Evolutionary conservation across 2,797 vertebrate species (phyloP), one percentile per base, ranked within the genome.

Genomic region (Arctocebus calabarensis): DNA sequence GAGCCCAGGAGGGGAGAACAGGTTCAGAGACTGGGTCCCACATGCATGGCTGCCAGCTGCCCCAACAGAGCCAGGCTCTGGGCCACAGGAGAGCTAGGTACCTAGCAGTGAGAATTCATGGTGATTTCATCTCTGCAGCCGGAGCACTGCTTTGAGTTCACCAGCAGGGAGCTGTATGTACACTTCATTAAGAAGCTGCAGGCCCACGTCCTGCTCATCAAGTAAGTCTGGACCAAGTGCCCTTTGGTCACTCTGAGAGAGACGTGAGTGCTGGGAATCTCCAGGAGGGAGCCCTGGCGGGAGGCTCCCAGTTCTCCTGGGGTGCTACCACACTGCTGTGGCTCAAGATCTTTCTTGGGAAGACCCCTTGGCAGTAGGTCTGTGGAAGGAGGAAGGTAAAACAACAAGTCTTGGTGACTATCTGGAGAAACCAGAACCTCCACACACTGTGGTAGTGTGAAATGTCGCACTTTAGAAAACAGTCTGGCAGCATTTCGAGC

Each of bases 181-280:
- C 97, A 97, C 13, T 29, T 98, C 84, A 90, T 98, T 94, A 98
- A 96, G 2, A 97, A 95, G 94, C 99, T 99, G 82, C 96, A 98
- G 96, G 98, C 99, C 83, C 96, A 68, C 0, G n/a, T 99, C 78
- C 98, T 99, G 7, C 45, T 99, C 10, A 5, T 99, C 87, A 11
- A 98, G 99, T 99, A 97, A 99, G 99, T 97, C 66, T 81, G 55
- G 45, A 7, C 32, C 14, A 5, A 3, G 27, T 1, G 0, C n/a
- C 34, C 3, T 23, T 52, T n/a, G 2, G 74, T 55, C 32, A 55
- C 75, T 48, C 75, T 23, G 0, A 45, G 6, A 40, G 5, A 29
- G 29, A 29, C 1, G 0, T 0, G 5, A 29, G 29, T 1, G 1
- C 6, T 7, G 3, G 68, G 32, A 11, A 8, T 2, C 43, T 34